Evolutionary conservation across 1,140 invertebrate genomes (phyloP).

Genomic region (Drosophila watanabei): DNA sequence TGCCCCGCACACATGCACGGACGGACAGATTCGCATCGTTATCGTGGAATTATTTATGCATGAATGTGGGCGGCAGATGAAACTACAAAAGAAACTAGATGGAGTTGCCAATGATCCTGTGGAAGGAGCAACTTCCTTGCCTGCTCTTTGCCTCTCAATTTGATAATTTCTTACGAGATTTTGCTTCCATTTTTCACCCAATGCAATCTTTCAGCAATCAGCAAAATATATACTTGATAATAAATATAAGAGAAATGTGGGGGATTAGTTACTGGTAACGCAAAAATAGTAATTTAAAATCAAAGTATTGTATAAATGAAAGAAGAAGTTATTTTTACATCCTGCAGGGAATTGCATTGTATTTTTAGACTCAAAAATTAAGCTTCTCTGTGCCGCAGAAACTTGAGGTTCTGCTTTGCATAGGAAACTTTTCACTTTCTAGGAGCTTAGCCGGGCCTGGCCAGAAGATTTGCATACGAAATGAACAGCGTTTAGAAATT

Average conservation of each 20-base stretch:
- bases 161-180: slow-evolving; percentile 75
- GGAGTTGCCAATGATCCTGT: slow-evolving; percentile 15
- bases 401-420: slow-evolving; percentile 1
- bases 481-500: slow-evolving; percentile 75
- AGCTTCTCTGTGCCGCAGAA: neutral
- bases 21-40: slow-evolving; percentile 68
- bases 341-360: neutral
- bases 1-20: slow-evolving; percentile 46
- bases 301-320: neutral
- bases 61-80: slow-evolving; percentile 54
- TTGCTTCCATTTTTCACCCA: slow-evolving; percentile 17
- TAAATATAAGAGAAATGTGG: neutral
- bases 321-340: neutral
- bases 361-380: slow-evolving; percentile 20
- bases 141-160: slow-evolving; percentile 51
- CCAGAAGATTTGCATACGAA: slow-evolving; percentile 75
- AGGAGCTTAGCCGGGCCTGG: slow-evolving; percentile 22
- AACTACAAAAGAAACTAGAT: slow-evolving; percentile 53
- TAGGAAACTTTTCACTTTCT: slow-evolving; percentile 13
- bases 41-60: slow-evolving; percentile 80
- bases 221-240: no score
- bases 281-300: neutral
- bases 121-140: slow-evolving; percentile 24
- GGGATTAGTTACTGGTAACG: neutral
- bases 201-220: slow-evolving; percentile 1